Evolutionary conservation across 2,113 vertebrate genomes (phyloP), one percentile per base, ranked within the genome.

Genomic region (Talpa occidentalis): DNA sequence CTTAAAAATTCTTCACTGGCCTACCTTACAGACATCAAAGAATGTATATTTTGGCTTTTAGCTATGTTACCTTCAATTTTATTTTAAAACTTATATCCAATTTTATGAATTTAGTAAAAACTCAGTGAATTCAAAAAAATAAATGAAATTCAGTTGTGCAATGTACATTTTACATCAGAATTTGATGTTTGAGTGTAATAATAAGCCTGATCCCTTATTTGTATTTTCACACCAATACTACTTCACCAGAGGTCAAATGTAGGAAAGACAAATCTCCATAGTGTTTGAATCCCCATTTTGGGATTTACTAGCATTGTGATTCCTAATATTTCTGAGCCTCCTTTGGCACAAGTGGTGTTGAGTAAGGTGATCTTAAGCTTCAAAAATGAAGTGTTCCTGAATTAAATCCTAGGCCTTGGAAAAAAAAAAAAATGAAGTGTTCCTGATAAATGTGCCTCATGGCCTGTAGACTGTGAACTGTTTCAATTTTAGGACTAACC

Each of bases 351-450:
- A 74, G 35, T 24, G 24, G 12, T 77, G 9, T 91, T 89, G 52
- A 40, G 19, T 40, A 67, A 67, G 64, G 64, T 32, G 42, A 79
- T 77, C 67, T 90, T 88, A 49, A 62, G 19, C 56, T 88, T 86
- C 62, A 37, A 91, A 82, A 78, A 90, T 86, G 72, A 92, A 88
- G 9, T 26, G 1, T 47, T 59, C 16, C 10, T 44, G 44, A 44
- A 44, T 44, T 44, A 44, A 44, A 44, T 44, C 44, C 10, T 44
- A 44, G 10, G 44, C 44, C 10, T 10, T 10, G n/a, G n/a, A n/a
- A n/a, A n/a, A n/a, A n/a, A n/a, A n/a, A n/a, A 44, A 44, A 44
- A 44, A 32, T 35, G 16, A 32, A 32, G 9, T 10, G 15, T 24
- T 40, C 67, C 67, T 10, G 21, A 56, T 22, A 14, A 54, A 47